These are phyloP conservation scores for Limonius californicus DNA, from an alignment of 1,140 invertebrate genomes.

Conservation along the genomic window DNA sequence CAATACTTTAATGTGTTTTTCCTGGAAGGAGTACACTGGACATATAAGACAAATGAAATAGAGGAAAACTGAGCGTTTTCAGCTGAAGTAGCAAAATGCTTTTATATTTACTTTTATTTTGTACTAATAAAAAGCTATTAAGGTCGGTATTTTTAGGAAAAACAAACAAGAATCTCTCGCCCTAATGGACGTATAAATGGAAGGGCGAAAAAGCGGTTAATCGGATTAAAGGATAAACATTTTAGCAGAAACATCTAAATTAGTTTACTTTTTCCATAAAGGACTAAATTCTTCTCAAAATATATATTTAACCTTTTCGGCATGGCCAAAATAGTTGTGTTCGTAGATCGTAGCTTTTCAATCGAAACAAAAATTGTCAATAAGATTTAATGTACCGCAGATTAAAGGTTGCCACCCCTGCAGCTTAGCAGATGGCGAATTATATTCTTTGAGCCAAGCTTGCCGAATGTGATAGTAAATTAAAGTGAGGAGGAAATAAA, in stretches of 20 bases:
- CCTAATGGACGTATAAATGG: conserved; percentile 10
- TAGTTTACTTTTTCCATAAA: conserved; percentile 7
- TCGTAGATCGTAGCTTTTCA: no score
- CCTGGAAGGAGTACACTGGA: no score
- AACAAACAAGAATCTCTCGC: conserved; percentile 9
- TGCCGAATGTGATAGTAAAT: no score
- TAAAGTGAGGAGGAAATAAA: background rate
- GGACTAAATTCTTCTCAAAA: no score
- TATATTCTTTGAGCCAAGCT: no score
- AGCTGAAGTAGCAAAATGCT: background rate
- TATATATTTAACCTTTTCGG: no score
- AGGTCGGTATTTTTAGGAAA: conserved; percentile 2
- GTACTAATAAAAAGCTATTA: conserved; percentile 12
- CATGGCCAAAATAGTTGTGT: no score
- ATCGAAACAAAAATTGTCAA: background rate
- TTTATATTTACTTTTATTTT: conserved; percentile 2
- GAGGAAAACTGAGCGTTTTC: background rate
- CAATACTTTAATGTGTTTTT: no score
- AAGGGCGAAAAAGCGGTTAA: background rate
- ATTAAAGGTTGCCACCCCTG: no score
- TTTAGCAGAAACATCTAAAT: background rate
- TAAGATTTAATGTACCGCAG: no score
- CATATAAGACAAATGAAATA: background rate
- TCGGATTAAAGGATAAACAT: conserved; percentile 3
- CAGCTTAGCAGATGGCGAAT: no score